Percentiles rank a stretch among this genome's conserved stretches.
phyloP scores from a whole-genome alignment of 2,113 vertebrate species.

The Anthoscopus minutus region DNA sequence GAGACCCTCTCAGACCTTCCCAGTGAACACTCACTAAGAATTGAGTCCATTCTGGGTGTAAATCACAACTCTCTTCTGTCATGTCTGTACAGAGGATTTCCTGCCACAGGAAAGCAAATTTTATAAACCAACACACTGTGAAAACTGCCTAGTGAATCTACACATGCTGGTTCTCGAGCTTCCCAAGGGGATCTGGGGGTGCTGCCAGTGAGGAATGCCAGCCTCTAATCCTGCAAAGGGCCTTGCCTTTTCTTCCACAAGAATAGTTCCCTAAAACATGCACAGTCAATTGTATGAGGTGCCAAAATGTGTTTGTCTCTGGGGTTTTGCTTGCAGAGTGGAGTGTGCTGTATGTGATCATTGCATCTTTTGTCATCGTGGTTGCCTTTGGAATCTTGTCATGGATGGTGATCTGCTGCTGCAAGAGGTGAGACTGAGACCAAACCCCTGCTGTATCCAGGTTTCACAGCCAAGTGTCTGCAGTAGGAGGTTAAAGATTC shows the following conservation, averaged over 20 bases:
- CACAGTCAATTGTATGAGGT: not conserved
- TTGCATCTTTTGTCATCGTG: slow-evolving; percentile 90
- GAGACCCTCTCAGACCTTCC: not conserved
- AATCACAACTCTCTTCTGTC: not conserved
- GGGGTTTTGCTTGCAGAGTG: slow-evolving; percentile 81
- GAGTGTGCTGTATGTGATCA: slow-evolving; percentile 96
- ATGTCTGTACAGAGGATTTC: not conserved
- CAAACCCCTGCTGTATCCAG: not conserved
- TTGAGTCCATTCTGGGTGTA: not conserved
- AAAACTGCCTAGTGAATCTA: rapidly evolving
- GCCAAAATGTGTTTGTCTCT: not conserved
- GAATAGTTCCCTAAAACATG: not conserved
- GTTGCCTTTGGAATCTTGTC: slow-evolving; percentile 85
- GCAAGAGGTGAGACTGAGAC: slow-evolving; percentile 78
- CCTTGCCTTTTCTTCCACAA: not conserved
- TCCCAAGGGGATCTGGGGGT: not conserved
- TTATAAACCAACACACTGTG: rapidly evolving
- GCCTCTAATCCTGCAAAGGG: not conserved
- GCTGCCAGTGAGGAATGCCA: not conserved
- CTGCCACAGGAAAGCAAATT: not conserved
- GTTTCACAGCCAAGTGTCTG: not conserved
- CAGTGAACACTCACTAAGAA: not conserved
- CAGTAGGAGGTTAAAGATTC: not conserved
- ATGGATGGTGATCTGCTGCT: slow-evolving; percentile 91
- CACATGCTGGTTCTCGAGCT: not conserved